Evolutionary conservation across 2,113 vertebrate species (phyloP).

Genomic region (Stictonetta naevosa): DNA sequence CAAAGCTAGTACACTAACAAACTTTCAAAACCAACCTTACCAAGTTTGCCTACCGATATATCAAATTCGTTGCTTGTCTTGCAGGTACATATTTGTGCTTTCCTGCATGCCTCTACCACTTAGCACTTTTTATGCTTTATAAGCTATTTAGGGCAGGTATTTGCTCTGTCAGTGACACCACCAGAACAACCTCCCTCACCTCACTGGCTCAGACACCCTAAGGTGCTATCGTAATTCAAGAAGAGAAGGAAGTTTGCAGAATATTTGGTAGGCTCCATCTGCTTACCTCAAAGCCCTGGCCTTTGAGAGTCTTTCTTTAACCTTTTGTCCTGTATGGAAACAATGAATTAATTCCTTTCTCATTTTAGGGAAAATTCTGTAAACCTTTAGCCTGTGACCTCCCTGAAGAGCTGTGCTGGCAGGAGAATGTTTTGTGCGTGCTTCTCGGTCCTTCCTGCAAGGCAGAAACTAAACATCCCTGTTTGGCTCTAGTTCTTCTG

Average conservation of each 20-base stretch:
- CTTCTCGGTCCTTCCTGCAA: conserved; percentile 25
- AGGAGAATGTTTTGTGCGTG: not conserved
- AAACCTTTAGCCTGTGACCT: conserved; percentile 8
- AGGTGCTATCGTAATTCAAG: not conserved
- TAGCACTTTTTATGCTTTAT: not conserved
- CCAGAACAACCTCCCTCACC: not conserved
- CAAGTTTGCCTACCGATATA: not conserved
- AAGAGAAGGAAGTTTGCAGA: not conserved
- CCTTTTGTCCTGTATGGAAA: conserved; percentile 1
- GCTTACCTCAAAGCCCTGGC: not conserved
- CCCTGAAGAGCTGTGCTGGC: not conserved
- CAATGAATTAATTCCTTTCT: conserved; percentile 13
- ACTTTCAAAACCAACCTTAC: not conserved
- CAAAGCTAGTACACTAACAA: not conserved
- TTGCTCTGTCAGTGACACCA: not conserved
- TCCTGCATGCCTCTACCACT: not conserved
- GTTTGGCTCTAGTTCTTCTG: conserved; percentile 8
- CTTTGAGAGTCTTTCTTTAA: conserved; percentile 12
- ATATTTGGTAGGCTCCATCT: not conserved
- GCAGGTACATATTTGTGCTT: not conserved
- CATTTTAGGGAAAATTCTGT: not conserved
- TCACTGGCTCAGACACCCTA: not conserved
- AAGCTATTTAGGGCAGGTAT: not conserved
- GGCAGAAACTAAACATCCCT: conserved; percentile 5
- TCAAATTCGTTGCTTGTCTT: not conserved